These are phyloP conservation scores for Abramis brama DNA, from an alignment of 2,113 vertebrate species.

Conservation along the genomic window DNA sequence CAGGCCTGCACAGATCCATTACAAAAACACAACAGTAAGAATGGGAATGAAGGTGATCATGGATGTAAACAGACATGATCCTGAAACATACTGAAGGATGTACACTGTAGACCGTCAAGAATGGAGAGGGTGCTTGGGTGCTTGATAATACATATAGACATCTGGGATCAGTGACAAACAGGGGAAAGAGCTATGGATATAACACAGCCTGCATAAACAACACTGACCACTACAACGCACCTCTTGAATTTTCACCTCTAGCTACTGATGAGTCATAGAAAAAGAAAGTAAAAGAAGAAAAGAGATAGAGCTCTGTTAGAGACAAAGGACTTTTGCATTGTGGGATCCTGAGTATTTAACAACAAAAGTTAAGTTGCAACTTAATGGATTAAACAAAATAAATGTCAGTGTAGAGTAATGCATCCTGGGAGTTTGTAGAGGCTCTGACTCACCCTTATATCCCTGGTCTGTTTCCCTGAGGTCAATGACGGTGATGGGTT, in stretches of 20 bases:
- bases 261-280: slow-evolving; percentile 74
- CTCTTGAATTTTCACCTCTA: slow-evolving; percentile 80
- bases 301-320: slow-evolving; percentile 48
- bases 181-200: slow-evolving; percentile 22
- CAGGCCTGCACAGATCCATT: slow-evolving; percentile 78
- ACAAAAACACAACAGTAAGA: slow-evolving; percentile 13
- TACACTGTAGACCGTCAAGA: slow-evolving; percentile 34
- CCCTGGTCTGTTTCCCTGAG: slow-evolving; percentile 99
- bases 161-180: slow-evolving; percentile 37
- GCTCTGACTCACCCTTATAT: slow-evolving; percentile 91
- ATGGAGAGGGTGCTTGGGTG: slow-evolving; percentile 24
- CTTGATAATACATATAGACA: slow-evolving; percentile 47
- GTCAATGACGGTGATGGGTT: slow-evolving; percentile 99
- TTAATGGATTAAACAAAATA: neutral
- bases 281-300: slow-evolving; percentile 52
- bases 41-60: neutral
- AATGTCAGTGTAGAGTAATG: neutral
- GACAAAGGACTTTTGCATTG: slow-evolving; percentile 13
- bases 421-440: neutral
- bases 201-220: slow-evolving; percentile 45
- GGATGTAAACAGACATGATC: neutral
- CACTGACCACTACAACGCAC: slow-evolving; percentile 67
- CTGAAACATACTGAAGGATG: slow-evolving; percentile 41
- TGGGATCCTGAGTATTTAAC: slow-evolving; percentile 18
- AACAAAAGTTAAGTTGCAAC: neutral